phyloP scores from a whole-genome alignment of 1,140 invertebrate species.

The Drosophila nikananu region DNA sequence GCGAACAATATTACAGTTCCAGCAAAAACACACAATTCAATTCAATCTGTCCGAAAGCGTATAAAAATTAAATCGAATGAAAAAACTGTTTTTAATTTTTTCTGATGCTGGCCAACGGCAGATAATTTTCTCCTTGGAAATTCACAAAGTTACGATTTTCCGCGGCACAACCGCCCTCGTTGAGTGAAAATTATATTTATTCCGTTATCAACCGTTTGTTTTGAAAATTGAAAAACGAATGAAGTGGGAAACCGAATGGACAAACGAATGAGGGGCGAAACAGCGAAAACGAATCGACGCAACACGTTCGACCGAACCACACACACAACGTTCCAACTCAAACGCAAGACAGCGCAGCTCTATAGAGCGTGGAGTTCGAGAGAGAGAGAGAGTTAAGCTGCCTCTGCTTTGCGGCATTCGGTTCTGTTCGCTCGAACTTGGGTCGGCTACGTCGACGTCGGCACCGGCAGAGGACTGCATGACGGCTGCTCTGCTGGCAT shows the following conservation, averaged over 20 bases:
- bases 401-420: background rate
- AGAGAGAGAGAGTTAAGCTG: background rate
- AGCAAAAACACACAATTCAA: background rate
- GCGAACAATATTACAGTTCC: background rate
- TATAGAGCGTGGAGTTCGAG: no score
- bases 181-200: background rate
- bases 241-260: no score
- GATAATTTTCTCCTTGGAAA: background rate
- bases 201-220: no score
- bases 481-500: conserved; percentile 25
- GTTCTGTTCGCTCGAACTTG: conserved; percentile 2
- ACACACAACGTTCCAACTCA: no score
- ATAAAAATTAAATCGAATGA: conserved; percentile 35
- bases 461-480: conserved; percentile 5
- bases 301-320: no score
- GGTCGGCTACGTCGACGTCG: background rate
- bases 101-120: background rate
- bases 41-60: conserved; percentile 73
- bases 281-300: no score
- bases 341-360: no score
- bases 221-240: no score
- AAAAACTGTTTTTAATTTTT: background rate
- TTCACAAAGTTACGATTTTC: conserved; percentile 2
- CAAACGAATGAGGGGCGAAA: no score
- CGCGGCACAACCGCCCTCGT: conserved; percentile 5